Percentiles rank a stretch among this genome's conserved stretches.
Conservation (phyloP, 2,797 vertebrate species). For the Luscinia megarhynchos region DNA sequence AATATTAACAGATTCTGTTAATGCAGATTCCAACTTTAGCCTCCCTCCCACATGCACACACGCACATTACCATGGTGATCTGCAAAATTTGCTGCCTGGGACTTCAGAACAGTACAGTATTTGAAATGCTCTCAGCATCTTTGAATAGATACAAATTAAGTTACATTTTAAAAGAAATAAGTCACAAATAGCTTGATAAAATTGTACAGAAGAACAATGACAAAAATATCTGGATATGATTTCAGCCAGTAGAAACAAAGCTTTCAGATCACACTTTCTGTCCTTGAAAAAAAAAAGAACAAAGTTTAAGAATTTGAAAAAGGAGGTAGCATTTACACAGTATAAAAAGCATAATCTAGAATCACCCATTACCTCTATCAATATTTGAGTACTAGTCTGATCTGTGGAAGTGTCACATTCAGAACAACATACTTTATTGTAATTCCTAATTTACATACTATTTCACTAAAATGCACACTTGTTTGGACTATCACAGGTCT, state of each 20-base stretch:
- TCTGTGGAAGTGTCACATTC: not conserved
- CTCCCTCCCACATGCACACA: not conserved
- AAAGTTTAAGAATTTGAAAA: not conserved
- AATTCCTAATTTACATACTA: not conserved
- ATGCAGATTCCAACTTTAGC: constrained; percentile 4
- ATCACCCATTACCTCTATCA: not conserved
- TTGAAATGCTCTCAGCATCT: constrained; percentile 11
- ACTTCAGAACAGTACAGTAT: not conserved
- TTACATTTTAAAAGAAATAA: constrained; percentile 1
- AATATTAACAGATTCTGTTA: constrained; percentile 15
- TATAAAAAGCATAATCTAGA: not conserved
- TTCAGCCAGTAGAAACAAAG: not conserved
- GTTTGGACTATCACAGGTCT: not conserved
- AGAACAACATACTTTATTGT: not conserved
- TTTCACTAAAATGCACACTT: not conserved
- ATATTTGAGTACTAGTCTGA: not conserved
- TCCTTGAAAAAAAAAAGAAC: not conserved
- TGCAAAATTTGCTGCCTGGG: constrained; percentile 18
- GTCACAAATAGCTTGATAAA: not conserved
- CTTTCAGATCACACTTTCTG: not conserved
- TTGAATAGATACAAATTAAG: not conserved
- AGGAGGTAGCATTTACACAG: not conserved
- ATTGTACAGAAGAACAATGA: not conserved
- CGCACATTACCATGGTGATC: constrained; percentile 21
- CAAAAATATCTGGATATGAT: not conserved